phyloP scores from a whole-genome alignment of 2,113 vertebrate genomes.

The Pardalotus punctatus region DNA sequence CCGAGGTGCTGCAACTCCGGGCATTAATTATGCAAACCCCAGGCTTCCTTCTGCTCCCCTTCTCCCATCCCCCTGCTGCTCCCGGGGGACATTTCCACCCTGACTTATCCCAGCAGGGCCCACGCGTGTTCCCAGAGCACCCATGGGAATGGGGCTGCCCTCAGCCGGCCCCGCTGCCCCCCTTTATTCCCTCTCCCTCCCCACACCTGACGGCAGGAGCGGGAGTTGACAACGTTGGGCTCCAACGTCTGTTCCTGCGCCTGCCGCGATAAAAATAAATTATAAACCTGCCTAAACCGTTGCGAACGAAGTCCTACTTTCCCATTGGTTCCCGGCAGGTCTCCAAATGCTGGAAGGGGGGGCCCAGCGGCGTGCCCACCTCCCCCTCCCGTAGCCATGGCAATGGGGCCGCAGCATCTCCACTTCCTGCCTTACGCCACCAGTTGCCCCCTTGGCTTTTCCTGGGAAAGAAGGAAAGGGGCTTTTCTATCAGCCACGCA shows the following conservation, averaged over 20 bases:
- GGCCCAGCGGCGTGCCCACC: neutral
- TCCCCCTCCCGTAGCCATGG: slow-evolving; percentile 28
- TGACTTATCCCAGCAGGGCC: neutral
- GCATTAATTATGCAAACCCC: neutral
- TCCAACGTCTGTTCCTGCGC: neutral
- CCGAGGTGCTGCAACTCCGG: neutral
- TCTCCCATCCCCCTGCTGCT: neutral
- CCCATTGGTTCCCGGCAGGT: slow-evolving; percentile 29
- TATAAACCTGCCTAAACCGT: slow-evolving; percentile 39
- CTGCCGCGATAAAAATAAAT: slow-evolving; percentile 61
- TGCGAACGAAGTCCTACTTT: slow-evolving; percentile 39
- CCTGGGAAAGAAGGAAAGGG: neutral
- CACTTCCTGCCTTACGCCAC: neutral
- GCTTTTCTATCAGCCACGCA: rapidly evolving
- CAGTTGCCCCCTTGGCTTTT: neutral
- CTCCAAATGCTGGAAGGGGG: neutral
- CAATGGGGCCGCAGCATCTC: slow-evolving; percentile 17
- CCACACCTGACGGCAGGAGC: neutral
- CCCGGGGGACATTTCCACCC: neutral
- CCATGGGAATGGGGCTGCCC: neutral
- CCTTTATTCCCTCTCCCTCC: neutral
- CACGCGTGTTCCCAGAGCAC: neutral
- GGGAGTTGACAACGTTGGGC: neutral
- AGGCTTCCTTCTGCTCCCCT: neutral
- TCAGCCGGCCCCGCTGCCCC: neutral